Percentiles rank a stretch among this genome's conserved stretches.
phyloP scores from a whole-genome alignment of 2,797 vertebrate species.

The Acipenser transmontanus region DNA sequence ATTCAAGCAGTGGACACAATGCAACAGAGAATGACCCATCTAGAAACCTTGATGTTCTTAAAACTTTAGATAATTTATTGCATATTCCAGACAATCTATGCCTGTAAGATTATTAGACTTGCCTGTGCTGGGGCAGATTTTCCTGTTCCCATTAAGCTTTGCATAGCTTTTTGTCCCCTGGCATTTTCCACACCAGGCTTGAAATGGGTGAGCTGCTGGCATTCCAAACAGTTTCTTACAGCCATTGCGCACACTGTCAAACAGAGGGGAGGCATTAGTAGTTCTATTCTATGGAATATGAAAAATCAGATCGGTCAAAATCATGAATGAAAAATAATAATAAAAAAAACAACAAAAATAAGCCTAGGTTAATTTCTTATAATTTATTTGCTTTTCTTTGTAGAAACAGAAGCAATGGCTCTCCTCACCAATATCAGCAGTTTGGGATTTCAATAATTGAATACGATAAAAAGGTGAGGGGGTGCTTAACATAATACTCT shows the following conservation, averaged over 20 bases:
- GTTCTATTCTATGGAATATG: too few species aligned
- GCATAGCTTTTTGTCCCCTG: conserved; percentile 51
- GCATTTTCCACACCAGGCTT: conserved; percentile 51
- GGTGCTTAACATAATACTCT: conserved; percentile 1
- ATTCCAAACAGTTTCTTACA: conserved; percentile 94
- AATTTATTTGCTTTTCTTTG: too few species aligned
- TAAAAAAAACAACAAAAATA: too few species aligned
- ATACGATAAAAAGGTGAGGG: conserved; percentile 27
- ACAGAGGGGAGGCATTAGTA: conserved; percentile 11
- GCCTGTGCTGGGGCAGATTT: conserved; percentile 78
- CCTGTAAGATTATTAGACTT: conserved; percentile 39
- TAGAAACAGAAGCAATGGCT: too few species aligned
- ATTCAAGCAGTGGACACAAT: too few species aligned
- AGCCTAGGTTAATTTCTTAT: too few species aligned
- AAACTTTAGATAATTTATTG: too few species aligned
- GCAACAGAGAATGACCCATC: too few species aligned
- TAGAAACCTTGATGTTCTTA: too few species aligned
- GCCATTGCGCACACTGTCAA: conserved; percentile 84
- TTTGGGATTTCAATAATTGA: conserved; percentile 44
- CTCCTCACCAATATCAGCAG: conserved; percentile 32
- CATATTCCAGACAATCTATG: too few species aligned
- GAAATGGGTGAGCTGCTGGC: conserved; percentile 74
- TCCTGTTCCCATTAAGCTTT: conserved; percentile 53
- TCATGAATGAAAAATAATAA: too few species aligned
- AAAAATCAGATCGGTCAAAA: too few species aligned